A percentile compares a stretch with the other conserved stretches of the same genome.
Evolutionary conservation across 2,797 vertebrate genomes (phyloP).

Genomic region (Coccyzus lansbergi): DNA sequence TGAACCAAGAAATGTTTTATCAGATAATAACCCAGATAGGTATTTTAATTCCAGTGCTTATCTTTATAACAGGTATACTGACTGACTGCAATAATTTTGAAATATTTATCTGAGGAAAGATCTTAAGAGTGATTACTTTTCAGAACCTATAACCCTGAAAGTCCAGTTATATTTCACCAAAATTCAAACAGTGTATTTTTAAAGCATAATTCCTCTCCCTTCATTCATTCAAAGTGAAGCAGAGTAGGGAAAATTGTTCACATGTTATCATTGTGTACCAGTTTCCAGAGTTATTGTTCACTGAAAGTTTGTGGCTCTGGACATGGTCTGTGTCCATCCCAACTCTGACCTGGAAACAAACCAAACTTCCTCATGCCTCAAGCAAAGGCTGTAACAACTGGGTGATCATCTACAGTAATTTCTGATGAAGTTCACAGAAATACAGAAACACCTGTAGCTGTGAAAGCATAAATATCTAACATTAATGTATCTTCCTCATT

Average conservation of each 20-base stretch:
- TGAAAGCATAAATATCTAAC: neutral
- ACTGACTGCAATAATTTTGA: slow-evolving; percentile 37
- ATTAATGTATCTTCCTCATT: neutral
- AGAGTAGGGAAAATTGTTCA: neutral
- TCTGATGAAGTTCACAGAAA: neutral
- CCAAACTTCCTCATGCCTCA: neutral
- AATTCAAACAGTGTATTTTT: neutral
- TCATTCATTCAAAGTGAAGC: neutral
- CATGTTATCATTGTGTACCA: neutral
- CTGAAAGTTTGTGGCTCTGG: neutral
- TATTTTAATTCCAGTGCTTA: slow-evolving; percentile 66
- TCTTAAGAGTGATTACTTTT: neutral
- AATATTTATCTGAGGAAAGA: neutral
- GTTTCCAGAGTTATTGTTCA: neutral
- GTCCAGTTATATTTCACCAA: neutral
- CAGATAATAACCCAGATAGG: slow-evolving; percentile 50
- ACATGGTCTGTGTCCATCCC: neutral
- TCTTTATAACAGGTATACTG: slow-evolving; percentile 60
- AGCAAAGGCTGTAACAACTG: neutral
- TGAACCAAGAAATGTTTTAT: slow-evolving; percentile 66
- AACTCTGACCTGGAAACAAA: neutral
- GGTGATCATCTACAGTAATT: neutral
- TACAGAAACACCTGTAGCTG: neutral
- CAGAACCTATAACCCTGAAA: neutral
- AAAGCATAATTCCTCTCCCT: neutral